These are phyloP conservation scores for Diloba caeruleocephala DNA, from an alignment of 2,888 invertebrate genomes.

Conservation along the genomic window DNA sequence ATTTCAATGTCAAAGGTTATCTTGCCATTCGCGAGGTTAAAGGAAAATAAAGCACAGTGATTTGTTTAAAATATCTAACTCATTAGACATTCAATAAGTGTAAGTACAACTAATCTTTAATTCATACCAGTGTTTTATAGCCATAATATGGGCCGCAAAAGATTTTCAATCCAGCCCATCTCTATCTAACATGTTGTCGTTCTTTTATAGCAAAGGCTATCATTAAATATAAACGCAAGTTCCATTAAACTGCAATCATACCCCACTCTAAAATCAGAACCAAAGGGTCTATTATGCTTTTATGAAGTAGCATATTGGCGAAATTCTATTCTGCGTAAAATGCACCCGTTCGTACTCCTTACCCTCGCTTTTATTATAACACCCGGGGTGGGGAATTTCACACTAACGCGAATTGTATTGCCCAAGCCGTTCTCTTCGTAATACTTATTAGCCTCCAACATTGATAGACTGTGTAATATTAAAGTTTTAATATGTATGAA, in stretches of 20 bases:
- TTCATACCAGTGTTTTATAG: no score
- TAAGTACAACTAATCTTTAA: no score
- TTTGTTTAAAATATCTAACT: no score
- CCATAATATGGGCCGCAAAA: no score
- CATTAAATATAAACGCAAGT: no score
- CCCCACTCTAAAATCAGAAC: conserved; percentile 36
- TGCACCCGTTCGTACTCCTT: conserved; percentile 47
- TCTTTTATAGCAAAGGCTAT: no score
- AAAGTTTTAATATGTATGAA: conserved; percentile 49
- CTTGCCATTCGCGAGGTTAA: no score
- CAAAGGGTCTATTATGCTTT: conserved; percentile 39
- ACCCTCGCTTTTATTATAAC: conserved; percentile 46
- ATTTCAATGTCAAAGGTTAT: no score
- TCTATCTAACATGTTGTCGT: no score
- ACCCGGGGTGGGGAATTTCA: conserved; percentile 45
- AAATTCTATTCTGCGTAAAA: conserved; percentile 52
- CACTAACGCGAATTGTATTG: conserved; percentile 58
- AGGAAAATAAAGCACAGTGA: no score
- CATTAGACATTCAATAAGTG: no score
- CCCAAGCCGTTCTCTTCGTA: conserved; percentile 30
- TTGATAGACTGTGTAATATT: conserved; percentile 56
- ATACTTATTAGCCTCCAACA: conserved; percentile 49
- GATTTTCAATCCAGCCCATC: no score
- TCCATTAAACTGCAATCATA: conserved; percentile 30
- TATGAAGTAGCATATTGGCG: conserved; percentile 50